A percentile compares a stretch with the other conserved stretches of the same genome.
These are phyloP conservation scores for Eclectus roratus DNA, from an alignment of 2,113 vertebrate species.

Conservation along the genomic window DNA sequence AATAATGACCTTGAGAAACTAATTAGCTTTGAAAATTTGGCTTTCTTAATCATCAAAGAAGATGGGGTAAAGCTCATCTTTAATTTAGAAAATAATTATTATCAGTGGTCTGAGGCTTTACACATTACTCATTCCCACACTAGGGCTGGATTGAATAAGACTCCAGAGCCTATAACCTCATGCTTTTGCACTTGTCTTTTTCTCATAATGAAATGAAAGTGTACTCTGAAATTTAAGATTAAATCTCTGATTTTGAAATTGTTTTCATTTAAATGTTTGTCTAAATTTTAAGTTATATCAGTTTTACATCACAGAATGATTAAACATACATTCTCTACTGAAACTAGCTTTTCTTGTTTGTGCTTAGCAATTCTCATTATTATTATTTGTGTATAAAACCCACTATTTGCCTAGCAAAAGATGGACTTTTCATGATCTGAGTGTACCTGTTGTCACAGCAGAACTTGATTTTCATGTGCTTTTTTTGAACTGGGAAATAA, in stretches of 20 bases:
- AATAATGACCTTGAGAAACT: conserved; percentile 42
- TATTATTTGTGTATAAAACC: not conserved
- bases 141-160: not conserved
- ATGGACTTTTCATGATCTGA: not conserved
- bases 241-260: not conserved
- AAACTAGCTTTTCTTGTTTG: not conserved
- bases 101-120: conserved; percentile 49
- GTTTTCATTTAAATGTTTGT: not conserved
- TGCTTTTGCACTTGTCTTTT: not conserved
- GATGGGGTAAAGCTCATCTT: conserved; percentile 21
- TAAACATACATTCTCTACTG: not conserved
- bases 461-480: not conserved
- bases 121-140: not conserved
- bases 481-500: not conserved
- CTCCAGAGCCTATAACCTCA: not conserved
- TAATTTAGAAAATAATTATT: conserved; percentile 52
- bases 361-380: not conserved
- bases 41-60: conserved; percentile 51
- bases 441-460: not conserved
- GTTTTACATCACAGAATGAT: not conserved
- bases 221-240: not conserved
- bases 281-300: not conserved
- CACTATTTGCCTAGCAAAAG: not conserved
- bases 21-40: conserved; percentile 47
- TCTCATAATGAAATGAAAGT: not conserved